phyloP scores from a whole-genome alignment of 1,140 invertebrate genomes.

The Chionoecetes opilio region DNA sequence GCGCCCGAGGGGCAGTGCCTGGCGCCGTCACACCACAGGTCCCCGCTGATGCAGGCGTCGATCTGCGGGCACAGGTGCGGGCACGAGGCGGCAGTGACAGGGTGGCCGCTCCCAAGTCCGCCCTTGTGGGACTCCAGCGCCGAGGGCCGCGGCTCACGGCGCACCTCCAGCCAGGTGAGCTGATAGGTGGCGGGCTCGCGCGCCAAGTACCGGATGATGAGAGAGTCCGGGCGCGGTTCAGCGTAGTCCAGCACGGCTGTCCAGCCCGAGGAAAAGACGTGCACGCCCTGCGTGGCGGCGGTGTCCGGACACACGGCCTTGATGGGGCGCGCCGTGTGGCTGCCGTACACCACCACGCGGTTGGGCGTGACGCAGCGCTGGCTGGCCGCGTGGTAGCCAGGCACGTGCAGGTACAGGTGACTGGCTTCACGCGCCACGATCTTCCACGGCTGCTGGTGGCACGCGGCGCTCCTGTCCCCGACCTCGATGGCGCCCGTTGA shows the following conservation, averaged over 20 bases:
- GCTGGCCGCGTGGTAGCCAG: conserved; percentile 76
- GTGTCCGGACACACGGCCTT: conserved; percentile 74
- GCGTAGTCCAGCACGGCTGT: conserved; percentile 81
- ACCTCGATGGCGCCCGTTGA: conserved; percentile 72
- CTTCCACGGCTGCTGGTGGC: conserved; percentile 87
- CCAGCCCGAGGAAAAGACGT: conserved; percentile 82
- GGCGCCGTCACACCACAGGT: conserved; percentile 85
- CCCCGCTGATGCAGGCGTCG: conserved; percentile 85
- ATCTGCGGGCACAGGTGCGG: conserved; percentile 82
- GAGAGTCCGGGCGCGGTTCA: conserved; percentile 87
- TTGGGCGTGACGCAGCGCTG: conserved; percentile 83
- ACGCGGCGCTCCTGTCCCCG: conserved; percentile 81
- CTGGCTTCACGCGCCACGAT: conserved; percentile 81
- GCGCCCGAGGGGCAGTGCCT: conserved; percentile 82
- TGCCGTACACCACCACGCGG: conserved; percentile 79
- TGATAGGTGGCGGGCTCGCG: conserved; percentile 89
- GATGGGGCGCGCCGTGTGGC: conserved; percentile 58
- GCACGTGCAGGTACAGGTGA: conserved; percentile 79
- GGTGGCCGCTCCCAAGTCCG: conserved; percentile 51
- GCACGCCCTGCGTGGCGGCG: conserved; percentile 82
- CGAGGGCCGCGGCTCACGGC: conserved; percentile 87
- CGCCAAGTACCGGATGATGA: conserved; percentile 89
- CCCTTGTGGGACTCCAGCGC: conserved; percentile 84
- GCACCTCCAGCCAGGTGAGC: conserved; percentile 91
- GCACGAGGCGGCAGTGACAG: conserved; percentile 52